Base-by-base conservation (phyloP, 2,888 invertebrate genomes). In the Chrysomela aeneicollis region DNA sequence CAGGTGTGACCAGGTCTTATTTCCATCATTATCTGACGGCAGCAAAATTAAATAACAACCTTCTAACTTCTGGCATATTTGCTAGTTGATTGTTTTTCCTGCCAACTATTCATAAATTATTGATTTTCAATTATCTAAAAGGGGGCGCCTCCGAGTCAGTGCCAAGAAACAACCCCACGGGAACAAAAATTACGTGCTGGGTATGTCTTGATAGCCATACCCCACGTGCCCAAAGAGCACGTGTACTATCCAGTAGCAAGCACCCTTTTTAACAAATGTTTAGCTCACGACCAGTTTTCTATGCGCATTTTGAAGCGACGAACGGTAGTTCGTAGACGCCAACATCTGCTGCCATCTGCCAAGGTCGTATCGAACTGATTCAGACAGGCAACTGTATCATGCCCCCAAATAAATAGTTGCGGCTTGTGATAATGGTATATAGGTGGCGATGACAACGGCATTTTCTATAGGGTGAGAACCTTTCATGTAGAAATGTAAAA, bases 141-240 rank as follows among this genome's bases (percentile, higher is more conserved):
- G 84, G 86, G 84, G 86, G 89, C 90, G 90, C 86, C 87, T 86
- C 88, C 88, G 90, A 74, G 87, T 77, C 86, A 74, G 71, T 81
- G 89, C 87, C 89, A 88, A 85, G 88, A 87, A 89, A 90, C 90
- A 86, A 88, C 90, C 89, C 86, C 89, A 78, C 85, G 70, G 67
- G 75, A 73, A 76, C 83, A 92, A 92, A 92, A 91, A 92, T 92
- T 88, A 86, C 74, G 90, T 91, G 90, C 88, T 91, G 90, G 85
- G 90, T 91, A 92, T 92, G 91, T 91, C 90, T 92, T 91, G 91
- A 92, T 91, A 81, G 84, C 90, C 92, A 91, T 92, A 91, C 91
- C 90, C 91, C 90, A 86, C 87, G 82, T 82, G 82, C 82, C 78
- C 78, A 77, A 59, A 68, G 75, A 81, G 82, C 84, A 84, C 78